Conservation (phyloP, 2,797 vertebrate species). For the Caiman crocodilus region DNA sequence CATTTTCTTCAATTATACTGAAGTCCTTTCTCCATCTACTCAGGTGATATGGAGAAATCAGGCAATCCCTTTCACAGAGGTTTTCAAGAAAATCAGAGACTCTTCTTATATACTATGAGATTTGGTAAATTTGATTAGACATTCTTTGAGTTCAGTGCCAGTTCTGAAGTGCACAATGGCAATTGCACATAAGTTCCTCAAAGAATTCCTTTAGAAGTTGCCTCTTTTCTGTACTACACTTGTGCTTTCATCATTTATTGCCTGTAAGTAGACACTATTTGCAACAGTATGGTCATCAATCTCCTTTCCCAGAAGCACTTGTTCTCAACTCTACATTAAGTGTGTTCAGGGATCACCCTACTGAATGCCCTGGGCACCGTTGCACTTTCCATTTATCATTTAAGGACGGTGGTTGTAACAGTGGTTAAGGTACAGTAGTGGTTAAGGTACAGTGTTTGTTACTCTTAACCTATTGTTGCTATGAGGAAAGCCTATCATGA, state of each 20-base stretch:
- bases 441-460: not conserved
- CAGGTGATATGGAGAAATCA: not conserved
- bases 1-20: not conserved
- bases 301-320: not conserved
- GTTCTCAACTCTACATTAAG: not conserved
- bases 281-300: not conserved
- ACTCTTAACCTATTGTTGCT: not conserved
- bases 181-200: not conserved
- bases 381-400: not conserved
- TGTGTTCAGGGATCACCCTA: not conserved
- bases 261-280: not conserved
- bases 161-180: not conserved
- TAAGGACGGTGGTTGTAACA: not conserved
- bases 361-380: fast-evolving
- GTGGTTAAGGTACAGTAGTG: not conserved
- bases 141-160: not conserved
- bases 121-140: not conserved
- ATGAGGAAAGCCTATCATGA: not conserved
- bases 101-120: not conserved
- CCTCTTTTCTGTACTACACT: not conserved
- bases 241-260: not conserved
- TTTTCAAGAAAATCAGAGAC: not conserved
- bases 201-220: not conserved
- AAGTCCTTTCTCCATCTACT: not conserved
- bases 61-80: not conserved